Evolutionary conservation across 2,797 vertebrate genomes (phyloP).

Genomic region (Falco cherrug): DNA sequence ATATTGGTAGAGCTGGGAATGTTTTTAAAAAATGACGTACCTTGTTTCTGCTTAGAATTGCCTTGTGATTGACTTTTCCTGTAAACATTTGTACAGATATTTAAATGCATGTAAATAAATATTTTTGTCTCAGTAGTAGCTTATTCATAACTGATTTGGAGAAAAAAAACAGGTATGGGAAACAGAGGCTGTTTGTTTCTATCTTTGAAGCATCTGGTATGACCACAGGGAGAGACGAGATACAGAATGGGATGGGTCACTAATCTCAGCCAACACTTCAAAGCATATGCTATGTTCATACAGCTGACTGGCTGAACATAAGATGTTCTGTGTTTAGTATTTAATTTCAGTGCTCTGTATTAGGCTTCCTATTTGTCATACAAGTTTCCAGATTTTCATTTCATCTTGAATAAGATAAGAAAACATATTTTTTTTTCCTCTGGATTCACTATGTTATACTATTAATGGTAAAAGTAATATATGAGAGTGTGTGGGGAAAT

Average conservation of each 20-base stretch:
- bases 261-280: not conserved
- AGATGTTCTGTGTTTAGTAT: not conserved
- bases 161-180: not conserved
- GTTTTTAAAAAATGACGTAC: accelerated
- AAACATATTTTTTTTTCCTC: not conserved
- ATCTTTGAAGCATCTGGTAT: not conserved
- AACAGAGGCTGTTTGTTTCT: not conserved
- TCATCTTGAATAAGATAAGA: not conserved
- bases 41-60: not conserved
- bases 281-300: not conserved
- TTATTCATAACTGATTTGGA: not conserved
- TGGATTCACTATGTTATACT: not conserved
- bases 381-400: not conserved
- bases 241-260: not conserved
- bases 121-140: not conserved
- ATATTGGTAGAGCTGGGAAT: not conserved
- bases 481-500: not conserved
- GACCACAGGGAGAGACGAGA: not conserved
- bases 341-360: not conserved
- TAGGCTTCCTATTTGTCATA: not conserved
- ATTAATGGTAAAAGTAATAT: not conserved
- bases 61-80: not conserved
- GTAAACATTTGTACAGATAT: not conserved
- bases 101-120: not conserved
- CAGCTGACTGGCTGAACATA: not conserved